Evolutionary conservation across 2,113 vertebrate genomes (phyloP).

Genomic region (Boulengeromyrus knoepffleri): DNA sequence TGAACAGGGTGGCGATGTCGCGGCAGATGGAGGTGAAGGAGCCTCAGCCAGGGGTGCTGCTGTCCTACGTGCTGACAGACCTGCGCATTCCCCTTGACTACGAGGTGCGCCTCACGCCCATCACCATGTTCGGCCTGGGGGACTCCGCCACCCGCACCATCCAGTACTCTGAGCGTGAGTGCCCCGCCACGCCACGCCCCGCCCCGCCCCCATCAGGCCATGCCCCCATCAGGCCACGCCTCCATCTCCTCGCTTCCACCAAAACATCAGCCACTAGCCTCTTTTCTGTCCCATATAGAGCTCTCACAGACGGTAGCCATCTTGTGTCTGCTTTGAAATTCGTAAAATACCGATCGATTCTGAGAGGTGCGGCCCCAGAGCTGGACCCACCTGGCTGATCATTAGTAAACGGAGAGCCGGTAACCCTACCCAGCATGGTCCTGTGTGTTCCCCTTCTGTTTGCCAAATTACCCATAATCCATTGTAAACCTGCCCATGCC

Average conservation of each 20-base stretch:
- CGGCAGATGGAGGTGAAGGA: constrained; percentile 74
- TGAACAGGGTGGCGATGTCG: constrained; percentile 64
- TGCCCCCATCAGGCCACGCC: background rate
- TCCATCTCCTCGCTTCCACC: background rate
- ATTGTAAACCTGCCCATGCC: background rate
- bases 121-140: constrained; percentile 79
- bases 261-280: background rate
- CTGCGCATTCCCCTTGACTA: constrained; percentile 84
- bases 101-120: constrained; percentile 81
- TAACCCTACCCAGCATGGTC: background rate
- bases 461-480: background rate
- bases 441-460: background rate
- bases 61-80: constrained; percentile 74
- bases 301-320: background rate
- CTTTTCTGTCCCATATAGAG: background rate
- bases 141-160: constrained; percentile 77
- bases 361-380: background rate
- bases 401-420: background rate
- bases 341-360: background rate
- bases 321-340: background rate
- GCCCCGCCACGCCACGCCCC: background rate
- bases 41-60: constrained; percentile 76
- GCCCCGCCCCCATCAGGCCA: background rate
- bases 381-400: background rate
- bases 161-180: constrained; percentile 92